Evolutionary conservation across 2,113 vertebrate species (phyloP), one percentile per base, ranked within the genome.

Genomic region (Carollia perspicillata): DNA sequence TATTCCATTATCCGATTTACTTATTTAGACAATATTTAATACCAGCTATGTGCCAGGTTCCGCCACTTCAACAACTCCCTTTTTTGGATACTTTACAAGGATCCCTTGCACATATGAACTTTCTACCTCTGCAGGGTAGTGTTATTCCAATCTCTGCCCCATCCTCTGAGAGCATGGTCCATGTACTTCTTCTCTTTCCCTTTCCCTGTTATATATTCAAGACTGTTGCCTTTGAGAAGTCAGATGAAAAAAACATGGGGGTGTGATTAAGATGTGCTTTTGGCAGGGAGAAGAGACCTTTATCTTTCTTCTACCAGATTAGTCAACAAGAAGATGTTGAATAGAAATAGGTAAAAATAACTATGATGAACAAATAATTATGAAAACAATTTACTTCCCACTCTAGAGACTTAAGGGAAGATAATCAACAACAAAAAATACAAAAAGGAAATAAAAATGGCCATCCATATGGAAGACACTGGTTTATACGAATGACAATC

Each of bases 361-460:
- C 33, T 63, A 66, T 35, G 14, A 49, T 30, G 79, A 79, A 91
- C 28, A 26, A 84, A 44, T 84, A 93, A 90, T 78, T 80, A 95
- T 33, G 14, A 88, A 97, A 88, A 37, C 40, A 79, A 69, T 63
- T 90, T 47, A 90, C 55, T 95, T 95, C 53, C 42, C 10, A 90
- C 49, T 84, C 13, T 35, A 58, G 13, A 75, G 49, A 79, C 7
- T 51, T 77, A 89, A 17, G 40, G 22, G 78, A 95, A 94, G 30
- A 78, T 23, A 90, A 92, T 17, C 26, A 79, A 66, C 18, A 74
- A 84, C 28, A 66, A 77, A 83, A 81, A 78, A 63, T 40, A 49
- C 22, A 84, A 85, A 75, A 74, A 87, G 16, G 18, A 55, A 80
- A 93, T 23, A 65, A 58, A 49, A 90, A 65, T 6, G 30, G 12